Conservation (phyloP, 2,113 vertebrate genomes). For the Heterotis niloticus region DNA sequence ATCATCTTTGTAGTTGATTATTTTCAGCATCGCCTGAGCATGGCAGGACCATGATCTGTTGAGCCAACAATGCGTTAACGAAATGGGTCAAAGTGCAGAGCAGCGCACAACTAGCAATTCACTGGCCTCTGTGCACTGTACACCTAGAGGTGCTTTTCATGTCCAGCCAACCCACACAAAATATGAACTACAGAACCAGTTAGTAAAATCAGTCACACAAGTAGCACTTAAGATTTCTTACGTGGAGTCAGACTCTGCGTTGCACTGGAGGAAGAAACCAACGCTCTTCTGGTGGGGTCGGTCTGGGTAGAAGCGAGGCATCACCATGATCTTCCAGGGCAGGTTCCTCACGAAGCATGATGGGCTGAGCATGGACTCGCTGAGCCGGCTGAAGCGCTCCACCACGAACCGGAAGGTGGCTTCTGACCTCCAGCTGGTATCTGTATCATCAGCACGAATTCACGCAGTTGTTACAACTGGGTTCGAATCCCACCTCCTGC, state of each 20-base stretch:
- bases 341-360: slow-evolving; percentile 96
- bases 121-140: not conserved
- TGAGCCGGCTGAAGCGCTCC: slow-evolving; percentile 93
- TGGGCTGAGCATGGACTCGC: slow-evolving; percentile 94
- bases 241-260: slow-evolving; percentile 98
- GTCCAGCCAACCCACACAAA: not conserved
- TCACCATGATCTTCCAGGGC: slow-evolving; percentile 99
- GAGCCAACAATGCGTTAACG: too few relatives aligned
- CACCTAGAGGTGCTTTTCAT: not conserved
- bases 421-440: slow-evolving; percentile 97
- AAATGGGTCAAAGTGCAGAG: not conserved
- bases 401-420: slow-evolving; percentile 96
- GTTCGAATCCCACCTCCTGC: not conserved
- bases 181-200: too few relatives aligned
- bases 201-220: not conserved
- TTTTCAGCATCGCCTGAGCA: slow-evolving; percentile 96
- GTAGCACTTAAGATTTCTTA: slow-evolving; percentile 58
- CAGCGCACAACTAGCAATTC: not conserved
- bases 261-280: slow-evolving; percentile 98
- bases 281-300: slow-evolving; percentile 97
- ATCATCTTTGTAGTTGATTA: slow-evolving; percentile 97
- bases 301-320: slow-evolving; percentile 96
- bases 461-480: not conserved
- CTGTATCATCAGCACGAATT: slow-evolving; percentile 54
- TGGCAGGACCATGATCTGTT: slow-evolving; percentile 98